Evolutionary conservation across 2,113 vertebrate genomes (phyloP), one percentile per base, ranked within the genome.

Genomic region (Pomatostomus ruficeps): DNA sequence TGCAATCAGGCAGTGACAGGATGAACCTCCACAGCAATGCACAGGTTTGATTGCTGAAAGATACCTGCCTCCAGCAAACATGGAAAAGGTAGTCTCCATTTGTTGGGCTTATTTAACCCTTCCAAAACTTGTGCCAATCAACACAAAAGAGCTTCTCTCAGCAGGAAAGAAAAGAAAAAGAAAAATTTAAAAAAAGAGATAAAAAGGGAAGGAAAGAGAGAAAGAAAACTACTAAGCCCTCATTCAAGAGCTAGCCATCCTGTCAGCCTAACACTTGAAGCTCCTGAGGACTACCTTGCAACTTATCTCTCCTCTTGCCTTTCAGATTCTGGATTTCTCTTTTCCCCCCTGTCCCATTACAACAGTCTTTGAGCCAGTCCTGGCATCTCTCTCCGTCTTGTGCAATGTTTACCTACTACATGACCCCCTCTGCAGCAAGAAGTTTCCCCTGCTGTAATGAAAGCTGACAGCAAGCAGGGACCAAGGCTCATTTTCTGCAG

Each of bases 61-160:
- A 88, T 82, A 77, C 58, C 73, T 94, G 70, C 87, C 94, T 97
- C 61, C 91, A 92, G 95, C 25, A 0, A 97, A 95, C 55, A 59
- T 88, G 51, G 68, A 91, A 93, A 94, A 87, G 54, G 62, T 58
- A 74, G 54, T 70, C 72, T 77, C 77, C 62, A 63, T 63, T 85
- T 76, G 35, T 23, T 77, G 17, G 26, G 49, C 89, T 93, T 94
- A 78, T 87, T 88, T 95, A 94, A 96, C 95, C 89, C 85, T 73
- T 63, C 49, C 55, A 78, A 95, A 81, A 76, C 36, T 74, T 76
- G 48, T 87, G 85, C 85, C 91, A 96, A 63, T 77, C 83, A 93
- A 90, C 78, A 82, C 78, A 92, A 92, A 96, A 95, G 17, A 58
- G 65, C 71, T 92, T 68, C 70, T 92, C 67, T 85, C 68, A 88